Conservation (phyloP, 64 coral and sea anemone genomes). For the Montipora sp. region DNA sequence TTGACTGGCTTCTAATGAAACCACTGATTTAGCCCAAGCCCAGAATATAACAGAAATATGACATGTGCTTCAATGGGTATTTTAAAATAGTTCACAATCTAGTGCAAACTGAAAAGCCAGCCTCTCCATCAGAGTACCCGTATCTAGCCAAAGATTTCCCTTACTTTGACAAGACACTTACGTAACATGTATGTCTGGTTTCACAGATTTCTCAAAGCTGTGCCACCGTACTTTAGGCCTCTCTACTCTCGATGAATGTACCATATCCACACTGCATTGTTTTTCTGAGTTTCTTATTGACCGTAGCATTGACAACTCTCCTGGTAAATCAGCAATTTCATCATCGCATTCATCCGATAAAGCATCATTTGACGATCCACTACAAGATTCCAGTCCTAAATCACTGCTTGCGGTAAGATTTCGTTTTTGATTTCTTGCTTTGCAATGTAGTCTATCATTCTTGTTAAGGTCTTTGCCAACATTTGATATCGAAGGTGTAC, state of each 20-base stretch:
- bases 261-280: slow-evolving; percentile 55
- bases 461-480: slow-evolving; percentile 67
- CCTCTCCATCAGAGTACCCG: background rate
- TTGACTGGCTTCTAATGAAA: too few species aligned
- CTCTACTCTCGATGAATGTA: slow-evolving; percentile 42
- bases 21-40: too few species aligned
- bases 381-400: slow-evolving; percentile 77
- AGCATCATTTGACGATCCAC: slow-evolving; percentile 77
- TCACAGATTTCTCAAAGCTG: slow-evolving; percentile 90
- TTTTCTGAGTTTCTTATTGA: slow-evolving; percentile 61
- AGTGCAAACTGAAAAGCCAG: background rate
- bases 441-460: slow-evolving; percentile 46
- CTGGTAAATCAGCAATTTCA: slow-evolving; percentile 83
- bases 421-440: slow-evolving; percentile 66
- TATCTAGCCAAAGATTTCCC: background rate
- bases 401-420: slow-evolving; percentile 81
- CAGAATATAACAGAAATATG: too few species aligned
- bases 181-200: slow-evolving; percentile 64
- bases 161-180: slow-evolving; percentile 53
- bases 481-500: slow-evolving; percentile 91
- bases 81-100: background rate
- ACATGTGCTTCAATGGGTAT: too few species aligned
- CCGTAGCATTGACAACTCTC: slow-evolving; percentile 77
- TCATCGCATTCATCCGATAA: slow-evolving; percentile 79
- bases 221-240: slow-evolving; percentile 94